These are phyloP conservation scores for Morinoia aosen DNA, from an alignment of 2,888 invertebrate genomes.

Conservation along the genomic window DNA sequence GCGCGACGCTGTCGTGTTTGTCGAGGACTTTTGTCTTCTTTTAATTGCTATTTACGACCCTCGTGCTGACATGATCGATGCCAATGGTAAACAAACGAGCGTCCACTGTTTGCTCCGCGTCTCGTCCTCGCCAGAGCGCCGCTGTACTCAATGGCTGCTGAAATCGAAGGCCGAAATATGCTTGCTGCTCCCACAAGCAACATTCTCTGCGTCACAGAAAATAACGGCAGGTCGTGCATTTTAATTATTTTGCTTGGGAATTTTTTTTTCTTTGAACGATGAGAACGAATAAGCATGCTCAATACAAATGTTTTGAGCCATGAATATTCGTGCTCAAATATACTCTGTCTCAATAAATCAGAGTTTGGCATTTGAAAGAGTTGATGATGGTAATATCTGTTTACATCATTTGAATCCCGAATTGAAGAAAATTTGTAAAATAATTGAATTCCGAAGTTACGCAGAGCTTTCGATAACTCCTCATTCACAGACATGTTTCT, in stretches of 20 bases:
- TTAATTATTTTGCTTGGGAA: neutral
- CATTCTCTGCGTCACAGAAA: neutral
- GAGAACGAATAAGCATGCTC: no score
- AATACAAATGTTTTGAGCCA: neutral
- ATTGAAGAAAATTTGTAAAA: no score
- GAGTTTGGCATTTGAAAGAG: no score
- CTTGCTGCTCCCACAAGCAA: neutral
- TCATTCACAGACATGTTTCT: no score
- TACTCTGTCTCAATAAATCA: no score
- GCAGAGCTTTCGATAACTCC: no score
- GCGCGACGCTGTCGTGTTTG: constrained; percentile 22
- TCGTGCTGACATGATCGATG: constrained; percentile 37
- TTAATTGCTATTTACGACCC: constrained; percentile 47
- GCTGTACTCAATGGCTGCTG: neutral
- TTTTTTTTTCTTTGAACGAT: neutral
- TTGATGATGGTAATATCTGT: no score
- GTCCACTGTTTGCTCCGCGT: neutral
- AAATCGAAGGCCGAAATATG: neutral
- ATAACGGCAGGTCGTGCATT: neutral
- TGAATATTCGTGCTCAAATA: no score
- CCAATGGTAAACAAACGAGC: constrained; percentile 34
- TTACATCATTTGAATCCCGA: no score
- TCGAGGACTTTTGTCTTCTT: constrained; percentile 22
- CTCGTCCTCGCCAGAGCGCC: neutral
- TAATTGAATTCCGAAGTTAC: no score